Evolutionary conservation across 2,888 invertebrate genomes (phyloP), one percentile per base, ranked within the genome.

Genomic region (Xiphydria camelus): DNA sequence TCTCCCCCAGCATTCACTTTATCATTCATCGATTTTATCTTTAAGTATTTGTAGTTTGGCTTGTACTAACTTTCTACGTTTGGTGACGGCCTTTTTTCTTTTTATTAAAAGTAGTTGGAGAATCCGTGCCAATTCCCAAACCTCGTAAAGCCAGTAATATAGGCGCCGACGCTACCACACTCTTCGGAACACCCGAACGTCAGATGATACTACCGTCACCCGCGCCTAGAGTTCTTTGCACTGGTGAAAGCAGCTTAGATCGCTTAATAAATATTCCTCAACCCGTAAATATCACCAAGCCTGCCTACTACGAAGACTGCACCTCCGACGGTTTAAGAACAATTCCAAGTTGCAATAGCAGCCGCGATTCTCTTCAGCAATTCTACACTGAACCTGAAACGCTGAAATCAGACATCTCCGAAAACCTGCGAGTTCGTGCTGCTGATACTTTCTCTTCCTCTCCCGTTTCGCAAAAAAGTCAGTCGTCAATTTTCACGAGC

Each of bases 81-180:
- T 43, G 66, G 57, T 65, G 59, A 55, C 41, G 62, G 64, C 42
- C 33, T 46, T 57, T 45, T 34, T 51, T 49, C 25, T 51, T 43
- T 50, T 47, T 34, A 38, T 36, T 45, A 40, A 45, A 52, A 52
- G 48, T 47, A 63, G 48, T 41, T 51, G 59, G 57, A 53, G 62
- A 55, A 47, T 47, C 54, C 26, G 62, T 58, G 41, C 74, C 68
- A 15, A 54, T 60, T 57, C 66, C 67, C 29, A 67, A 57, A 53
- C 67, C 68, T 52, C 66, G 68, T 59, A 61, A 53, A 45, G 25
- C 49, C 35, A 50, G 44, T 44, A 38, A 32, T 31, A n/a, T n/a
- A n/a, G n/a, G n/a, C n/a, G n/a, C n/a, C n/a, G n/a, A n/a, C n/a
- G n/a, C n/a, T n/a, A n/a, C n/a, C n/a, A n/a, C n/a, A n/a, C n/a